Conservation (phyloP, 2,113 vertebrate species). For the Tetrax tetrax region DNA sequence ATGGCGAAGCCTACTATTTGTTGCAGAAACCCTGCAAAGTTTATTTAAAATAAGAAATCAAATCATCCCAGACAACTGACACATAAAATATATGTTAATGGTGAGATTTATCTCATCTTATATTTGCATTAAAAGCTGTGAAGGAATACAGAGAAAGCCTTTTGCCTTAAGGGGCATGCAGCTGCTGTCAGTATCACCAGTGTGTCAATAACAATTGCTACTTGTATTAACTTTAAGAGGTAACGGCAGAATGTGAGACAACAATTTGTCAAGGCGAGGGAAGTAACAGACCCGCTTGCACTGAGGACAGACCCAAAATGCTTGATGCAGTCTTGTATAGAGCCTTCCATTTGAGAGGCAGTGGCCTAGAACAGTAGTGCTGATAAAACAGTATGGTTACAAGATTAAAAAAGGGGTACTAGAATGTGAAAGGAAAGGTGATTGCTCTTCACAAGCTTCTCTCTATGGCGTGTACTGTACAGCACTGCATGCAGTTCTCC, state of each 20-base stretch:
- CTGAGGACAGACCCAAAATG: not conserved
- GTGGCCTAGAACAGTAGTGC: fast-evolving
- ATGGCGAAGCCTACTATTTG: not conserved
- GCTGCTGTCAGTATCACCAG: not conserved
- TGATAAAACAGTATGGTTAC: not conserved
- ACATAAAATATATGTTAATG: not conserved
- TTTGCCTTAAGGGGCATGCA: not conserved
- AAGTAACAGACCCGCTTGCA: not conserved
- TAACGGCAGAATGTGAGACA: not conserved
- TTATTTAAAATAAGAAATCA: not conserved
- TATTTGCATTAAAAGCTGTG: not conserved
- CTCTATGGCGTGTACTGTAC: fast-evolving
- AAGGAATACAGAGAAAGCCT: not conserved
- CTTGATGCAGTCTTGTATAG: not conserved
- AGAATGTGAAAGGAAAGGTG: not conserved
- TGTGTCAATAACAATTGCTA: not conserved
- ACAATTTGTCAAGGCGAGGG: not conserved
- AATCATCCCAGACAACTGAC: not conserved
- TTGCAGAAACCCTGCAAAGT: not conserved
- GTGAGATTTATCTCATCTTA: not conserved
- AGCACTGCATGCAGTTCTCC: fast-evolving
- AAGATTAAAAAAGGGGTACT: not conserved
- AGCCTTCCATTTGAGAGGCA: not conserved
- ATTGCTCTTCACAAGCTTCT: not conserved
- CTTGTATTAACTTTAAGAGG: not conserved